phyloP scores from a whole-genome alignment of 1,140 invertebrate genomes.

The Eueides isabella region DNA sequence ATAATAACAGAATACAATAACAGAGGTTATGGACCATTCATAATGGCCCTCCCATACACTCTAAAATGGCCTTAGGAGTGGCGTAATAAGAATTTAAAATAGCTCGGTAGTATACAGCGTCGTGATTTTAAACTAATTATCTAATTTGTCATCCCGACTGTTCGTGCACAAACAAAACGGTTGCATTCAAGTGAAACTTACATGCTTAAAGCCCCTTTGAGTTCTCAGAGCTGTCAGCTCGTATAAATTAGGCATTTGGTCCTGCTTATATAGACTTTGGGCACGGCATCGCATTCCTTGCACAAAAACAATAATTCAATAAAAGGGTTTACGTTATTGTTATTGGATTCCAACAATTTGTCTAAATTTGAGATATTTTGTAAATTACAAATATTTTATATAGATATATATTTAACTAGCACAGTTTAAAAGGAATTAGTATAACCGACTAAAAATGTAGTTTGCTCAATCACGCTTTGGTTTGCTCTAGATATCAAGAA shows the following conservation, averaged over 20 bases:
- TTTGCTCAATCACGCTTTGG: background rate
- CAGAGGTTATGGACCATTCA: background rate
- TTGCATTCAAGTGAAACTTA: slow-evolving; percentile 39
- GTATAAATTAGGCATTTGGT: slow-evolving; percentile 57
- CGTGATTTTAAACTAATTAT: slow-evolving; percentile 65
- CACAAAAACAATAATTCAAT: background rate
- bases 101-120: slow-evolving; percentile 35
- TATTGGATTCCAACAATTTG: slow-evolving; percentile 3
- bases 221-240: slow-evolving; percentile 58
- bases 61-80: slow-evolving; percentile 40
- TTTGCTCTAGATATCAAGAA: slow-evolving; percentile 19
- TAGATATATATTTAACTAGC: background rate
- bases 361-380: background rate
- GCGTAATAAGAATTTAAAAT: slow-evolving; percentile 39
- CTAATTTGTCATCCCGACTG: slow-evolving; percentile 65
- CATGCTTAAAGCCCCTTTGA: slow-evolving; percentile 42
- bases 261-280: slow-evolving; percentile 52
- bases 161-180: slow-evolving; percentile 51
- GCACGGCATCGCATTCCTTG: slow-evolving; percentile 55
- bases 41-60: slow-evolving; percentile 11
- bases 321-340: background rate
- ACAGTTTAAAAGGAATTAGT: background rate
- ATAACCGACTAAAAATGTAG: background rate
- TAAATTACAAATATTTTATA: slow-evolving; percentile 3
- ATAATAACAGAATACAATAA: slow-evolving; percentile 32